A percentile compares a stretch with the other conserved stretches of the same genome.
Evolutionary conservation across 2,113 vertebrate species (phyloP).

Genomic region (Cheilinus undulatus): DNA sequence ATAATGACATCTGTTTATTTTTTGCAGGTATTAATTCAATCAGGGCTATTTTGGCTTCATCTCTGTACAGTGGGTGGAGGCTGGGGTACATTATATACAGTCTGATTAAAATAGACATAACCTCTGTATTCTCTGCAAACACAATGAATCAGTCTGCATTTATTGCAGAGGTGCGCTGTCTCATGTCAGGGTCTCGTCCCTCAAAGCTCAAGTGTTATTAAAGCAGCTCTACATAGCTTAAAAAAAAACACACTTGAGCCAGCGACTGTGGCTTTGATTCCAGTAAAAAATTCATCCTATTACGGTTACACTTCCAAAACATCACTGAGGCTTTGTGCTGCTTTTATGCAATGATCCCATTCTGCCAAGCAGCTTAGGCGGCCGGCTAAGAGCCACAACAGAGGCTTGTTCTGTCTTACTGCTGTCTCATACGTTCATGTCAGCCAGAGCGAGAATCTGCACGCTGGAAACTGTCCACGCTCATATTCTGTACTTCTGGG

Average conservation of each 20-base stretch:
- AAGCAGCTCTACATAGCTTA: conserved; percentile 16
- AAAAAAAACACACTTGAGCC: conserved; percentile 23
- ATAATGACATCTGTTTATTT: no score
- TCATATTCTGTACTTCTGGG: conserved; percentile 12
- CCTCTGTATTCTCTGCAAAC: not conserved
- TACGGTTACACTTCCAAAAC: conserved; percentile 52
- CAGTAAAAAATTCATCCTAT: conserved; percentile 55
- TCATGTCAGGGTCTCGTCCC: conserved; percentile 1
- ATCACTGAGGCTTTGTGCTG: conserved; percentile 36
- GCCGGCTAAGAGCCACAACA: conserved; percentile 35
- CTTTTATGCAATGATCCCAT: conserved; percentile 37
- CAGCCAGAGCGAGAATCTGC: conserved; percentile 14
- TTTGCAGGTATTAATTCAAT: no score
- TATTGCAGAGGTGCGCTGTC: not conserved
- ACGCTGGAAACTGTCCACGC: conserved; percentile 37
- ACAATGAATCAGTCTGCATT: not conserved
- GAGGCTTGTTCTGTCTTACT: conserved; percentile 19
- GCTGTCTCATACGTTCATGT: conserved; percentile 40
- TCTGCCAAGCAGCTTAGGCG: conserved; percentile 53
- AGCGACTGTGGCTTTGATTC: conserved; percentile 34
- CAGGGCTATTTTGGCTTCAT: no score
- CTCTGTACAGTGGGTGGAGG: no score
- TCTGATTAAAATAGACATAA: not conserved
- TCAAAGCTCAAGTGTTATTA: conserved; percentile 30
- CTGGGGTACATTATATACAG: no score